Conservation (phyloP, 2,113 vertebrate species). For the Bettongia penicillata region DNA sequence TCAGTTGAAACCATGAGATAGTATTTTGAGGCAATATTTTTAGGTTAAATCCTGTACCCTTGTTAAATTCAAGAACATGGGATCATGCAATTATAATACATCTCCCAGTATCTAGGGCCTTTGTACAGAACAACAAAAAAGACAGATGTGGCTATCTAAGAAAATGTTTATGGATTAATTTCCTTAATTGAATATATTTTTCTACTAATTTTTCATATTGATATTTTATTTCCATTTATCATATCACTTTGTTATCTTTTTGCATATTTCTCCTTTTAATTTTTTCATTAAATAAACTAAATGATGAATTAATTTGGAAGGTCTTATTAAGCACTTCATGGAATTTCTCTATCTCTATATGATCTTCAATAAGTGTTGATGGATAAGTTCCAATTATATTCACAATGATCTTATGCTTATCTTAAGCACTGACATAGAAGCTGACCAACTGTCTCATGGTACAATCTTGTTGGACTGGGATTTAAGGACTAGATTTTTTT, state of each 20-base stretch:
- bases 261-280: background rate
- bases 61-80: background rate
- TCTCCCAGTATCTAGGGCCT: background rate
- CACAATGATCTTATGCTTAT: background rate
- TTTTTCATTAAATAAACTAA: background rate
- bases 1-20: background rate
- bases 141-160: background rate
- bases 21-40: background rate
- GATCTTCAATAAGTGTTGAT: background rate
- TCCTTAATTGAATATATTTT: background rate
- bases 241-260: too few relatives aligned
- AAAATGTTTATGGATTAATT: background rate
- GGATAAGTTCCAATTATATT: background rate
- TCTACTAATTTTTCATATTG: background rate
- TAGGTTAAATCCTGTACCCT: background rate
- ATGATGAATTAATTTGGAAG: background rate
- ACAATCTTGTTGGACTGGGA: background rate
- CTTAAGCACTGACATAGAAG: background rate
- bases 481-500: too few relatives aligned
- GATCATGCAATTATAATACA: too few relatives aligned
- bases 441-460: background rate
- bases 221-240: background rate
- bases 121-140: background rate
- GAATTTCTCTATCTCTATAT: background rate
- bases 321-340: background rate